A percentile compares a stretch with the other conserved stretches of the same genome.
Conservation (phyloP, 2,113 vertebrate species). For the Aplodontia rufa region DNA sequence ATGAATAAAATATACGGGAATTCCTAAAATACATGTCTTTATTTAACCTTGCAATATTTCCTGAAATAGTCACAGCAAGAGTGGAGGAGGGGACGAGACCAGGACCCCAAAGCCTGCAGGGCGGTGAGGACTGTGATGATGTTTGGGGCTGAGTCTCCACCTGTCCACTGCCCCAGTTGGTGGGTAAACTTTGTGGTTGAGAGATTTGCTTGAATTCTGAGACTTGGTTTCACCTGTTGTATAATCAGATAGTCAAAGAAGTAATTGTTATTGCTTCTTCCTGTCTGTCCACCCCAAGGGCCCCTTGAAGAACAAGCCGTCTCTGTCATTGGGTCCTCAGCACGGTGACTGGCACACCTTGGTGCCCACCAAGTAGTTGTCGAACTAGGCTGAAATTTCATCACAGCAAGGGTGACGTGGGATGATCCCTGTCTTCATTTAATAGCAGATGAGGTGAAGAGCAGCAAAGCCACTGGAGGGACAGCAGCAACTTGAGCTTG, state of each 20-base stretch:
- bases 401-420: not conserved
- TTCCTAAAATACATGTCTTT: constrained; percentile 47
- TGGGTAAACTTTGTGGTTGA: not conserved
- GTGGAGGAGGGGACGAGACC: not conserved
- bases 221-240: not conserved
- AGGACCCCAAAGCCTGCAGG: not conserved
- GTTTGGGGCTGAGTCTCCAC: not conserved
- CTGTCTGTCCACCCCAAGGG: not conserved
- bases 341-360: rapidly evolving
- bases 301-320: not conserved
- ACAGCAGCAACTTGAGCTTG: not conserved
- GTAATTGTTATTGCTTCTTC: not conserved
- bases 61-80: not conserved
- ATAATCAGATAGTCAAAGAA: not conserved
- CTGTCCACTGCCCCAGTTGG: rapidly evolving
- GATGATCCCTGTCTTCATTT: not conserved
- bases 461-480: not conserved
- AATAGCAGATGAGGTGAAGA: not conserved
- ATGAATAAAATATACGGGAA: constrained; percentile 56
- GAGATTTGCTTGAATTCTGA: not conserved
- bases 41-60: constrained; percentile 60
- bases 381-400: not conserved
- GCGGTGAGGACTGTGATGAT: rapidly evolving
- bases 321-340: rapidly evolving
- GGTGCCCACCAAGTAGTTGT: not conserved